phyloP scores from a whole-genome alignment of 2,888 invertebrate genomes.

The Ypsolopha scabrella region DNA sequence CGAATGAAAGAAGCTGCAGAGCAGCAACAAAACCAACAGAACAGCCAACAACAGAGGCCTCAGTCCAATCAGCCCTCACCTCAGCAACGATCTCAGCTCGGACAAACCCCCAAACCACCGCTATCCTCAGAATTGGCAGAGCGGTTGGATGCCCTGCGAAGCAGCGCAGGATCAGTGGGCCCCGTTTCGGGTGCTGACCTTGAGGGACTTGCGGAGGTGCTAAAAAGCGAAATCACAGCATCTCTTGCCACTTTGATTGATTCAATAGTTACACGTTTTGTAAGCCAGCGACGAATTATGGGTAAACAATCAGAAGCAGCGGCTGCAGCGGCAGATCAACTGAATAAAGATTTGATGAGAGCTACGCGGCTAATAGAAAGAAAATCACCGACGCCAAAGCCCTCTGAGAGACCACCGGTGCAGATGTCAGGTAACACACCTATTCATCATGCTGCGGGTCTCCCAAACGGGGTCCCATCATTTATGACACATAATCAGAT shows the following conservation, averaged over 20 bases:
- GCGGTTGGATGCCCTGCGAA: conserved; percentile 81
- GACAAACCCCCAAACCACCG: conserved; percentile 56
- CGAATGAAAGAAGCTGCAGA: conserved; percentile 77
- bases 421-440: conserved; percentile 70
- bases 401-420: conserved; percentile 72
- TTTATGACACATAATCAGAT: conserved; percentile 58
- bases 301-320: conserved; percentile 85
- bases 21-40: conserved; percentile 52
- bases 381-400: conserved; percentile 83
- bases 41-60: conserved; percentile 69
- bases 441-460: conserved; percentile 53
- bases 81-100: conserved; percentile 56
- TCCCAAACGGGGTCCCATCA: conserved; percentile 52
- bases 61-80: conserved; percentile 72
- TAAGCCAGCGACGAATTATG: conserved; percentile 81
- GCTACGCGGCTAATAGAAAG: conserved; percentile 86
- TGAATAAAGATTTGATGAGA: conserved; percentile 86
- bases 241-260: conserved; percentile 89
- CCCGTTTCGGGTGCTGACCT: conserved; percentile 83
- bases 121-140: conserved; percentile 81
- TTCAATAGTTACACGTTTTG: conserved; percentile 86
- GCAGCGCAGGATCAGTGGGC: conserved; percentile 74
- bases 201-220: conserved; percentile 89
- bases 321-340: conserved; percentile 83
- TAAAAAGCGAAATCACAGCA: conserved; percentile 91